Conservation (phyloP, 2,888 invertebrate genomes). For the Synergus japonicus region DNA sequence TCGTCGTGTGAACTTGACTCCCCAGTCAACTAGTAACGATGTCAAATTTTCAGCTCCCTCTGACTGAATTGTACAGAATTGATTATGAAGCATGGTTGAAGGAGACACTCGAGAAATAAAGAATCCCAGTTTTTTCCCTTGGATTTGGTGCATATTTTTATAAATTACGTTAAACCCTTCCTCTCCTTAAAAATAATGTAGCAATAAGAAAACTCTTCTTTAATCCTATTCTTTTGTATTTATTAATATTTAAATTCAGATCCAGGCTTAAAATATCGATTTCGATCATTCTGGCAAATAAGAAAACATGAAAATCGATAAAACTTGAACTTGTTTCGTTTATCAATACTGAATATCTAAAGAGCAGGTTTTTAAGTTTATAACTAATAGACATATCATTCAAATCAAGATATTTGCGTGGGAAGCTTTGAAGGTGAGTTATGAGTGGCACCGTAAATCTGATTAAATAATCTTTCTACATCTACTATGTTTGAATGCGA, state of each 20-base stretch:
- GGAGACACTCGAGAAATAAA: constrained; percentile 39
- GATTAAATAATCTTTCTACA: background rate
- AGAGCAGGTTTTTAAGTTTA: background rate
- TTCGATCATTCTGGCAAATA: background rate
- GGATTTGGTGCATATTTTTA: constrained; percentile 2
- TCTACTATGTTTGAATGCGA: background rate
- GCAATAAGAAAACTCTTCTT: background rate
- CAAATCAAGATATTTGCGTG: background rate
- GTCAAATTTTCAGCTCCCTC: constrained; percentile 31
- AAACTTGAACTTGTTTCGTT: background rate
- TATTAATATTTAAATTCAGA: no score
- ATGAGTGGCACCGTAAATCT: background rate
- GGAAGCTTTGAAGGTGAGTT: background rate
- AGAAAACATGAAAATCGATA: background rate
- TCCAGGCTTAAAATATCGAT: background rate
- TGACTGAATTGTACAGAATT: constrained; percentile 34
- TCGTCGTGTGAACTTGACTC: constrained; percentile 25
- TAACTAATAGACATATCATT: background rate
- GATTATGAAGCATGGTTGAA: constrained; percentile 16
- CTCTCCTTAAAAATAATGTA: background rate
- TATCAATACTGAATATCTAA: constrained; percentile 7
- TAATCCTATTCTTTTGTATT: background rate
- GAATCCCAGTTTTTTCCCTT: constrained; percentile 41
- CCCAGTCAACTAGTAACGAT: constrained; percentile 9
- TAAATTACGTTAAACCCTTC: background rate